Evolutionary conservation across 2,797 vertebrate species (phyloP).

Genomic region (Hyperoplus immaculatus): DNA sequence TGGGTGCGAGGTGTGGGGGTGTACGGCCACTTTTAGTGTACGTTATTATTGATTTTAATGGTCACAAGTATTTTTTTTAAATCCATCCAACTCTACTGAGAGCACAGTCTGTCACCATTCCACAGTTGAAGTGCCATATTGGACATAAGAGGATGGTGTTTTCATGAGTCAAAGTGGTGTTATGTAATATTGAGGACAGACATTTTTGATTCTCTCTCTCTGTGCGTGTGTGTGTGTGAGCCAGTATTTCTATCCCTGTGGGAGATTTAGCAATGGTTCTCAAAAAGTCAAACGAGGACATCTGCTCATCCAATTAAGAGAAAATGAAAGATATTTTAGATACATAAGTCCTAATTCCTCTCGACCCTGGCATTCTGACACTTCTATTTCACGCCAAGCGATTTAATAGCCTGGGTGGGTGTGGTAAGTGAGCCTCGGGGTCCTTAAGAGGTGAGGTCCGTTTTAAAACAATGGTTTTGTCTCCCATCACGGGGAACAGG

Average conservation of each 20-base stretch:
- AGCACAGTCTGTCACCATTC: constrained; percentile 10
- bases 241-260: constrained; percentile 28
- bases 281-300: constrained; percentile 45
- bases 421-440: constrained; percentile 14
- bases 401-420: constrained; percentile 10
- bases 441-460: neutral
- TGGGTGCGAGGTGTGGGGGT: constrained; percentile 36
- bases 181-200: constrained; percentile 52
- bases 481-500: neutral
- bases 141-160: constrained; percentile 64
- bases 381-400: constrained; percentile 43
- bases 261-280: constrained; percentile 49
- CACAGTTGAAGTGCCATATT: constrained; percentile 48
- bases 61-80: neutral
- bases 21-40: constrained; percentile 20
- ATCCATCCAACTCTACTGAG: neutral
- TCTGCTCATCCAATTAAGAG: constrained; percentile 46
- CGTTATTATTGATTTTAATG: neutral
- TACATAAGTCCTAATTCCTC: constrained; percentile 18
- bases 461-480: neutral
- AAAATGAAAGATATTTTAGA: constrained; percentile 32
- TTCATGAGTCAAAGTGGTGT: constrained; percentile 74
- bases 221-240: constrained; percentile 7
- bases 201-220: neutral
- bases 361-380: constrained; percentile 30